These are phyloP conservation scores for Zygothrica quintamaculata DNA, from an alignment of 2,888 invertebrate species.

Conservation along the genomic window DNA sequence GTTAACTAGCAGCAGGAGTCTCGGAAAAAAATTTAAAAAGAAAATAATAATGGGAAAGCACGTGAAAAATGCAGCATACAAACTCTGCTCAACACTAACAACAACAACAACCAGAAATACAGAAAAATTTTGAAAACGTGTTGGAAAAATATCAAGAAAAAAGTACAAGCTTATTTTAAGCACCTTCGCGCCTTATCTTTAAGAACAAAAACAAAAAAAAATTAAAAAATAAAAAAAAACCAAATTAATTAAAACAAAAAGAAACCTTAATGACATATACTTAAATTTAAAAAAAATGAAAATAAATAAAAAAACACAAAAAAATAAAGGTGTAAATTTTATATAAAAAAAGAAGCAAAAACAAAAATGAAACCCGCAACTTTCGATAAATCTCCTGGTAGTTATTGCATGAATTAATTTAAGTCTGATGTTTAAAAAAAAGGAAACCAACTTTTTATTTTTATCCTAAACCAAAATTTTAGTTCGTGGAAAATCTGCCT, in stretches of 20 bases:
- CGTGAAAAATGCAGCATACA: conserved; percentile 41
- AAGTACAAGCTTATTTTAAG: conserved; percentile 90
- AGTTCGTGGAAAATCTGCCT: conserved; percentile 69
- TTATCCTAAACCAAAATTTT: conserved; percentile 40
- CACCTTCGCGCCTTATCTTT: conserved; percentile 91
- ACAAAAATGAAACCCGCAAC: conserved; percentile 51
- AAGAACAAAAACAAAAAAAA: conserved; percentile 84
- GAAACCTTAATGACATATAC: conserved; percentile 62
- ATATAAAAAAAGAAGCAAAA: conserved; percentile 67
- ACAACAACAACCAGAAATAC: conserved; percentile 65
- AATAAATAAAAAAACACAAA: conserved; percentile 53
- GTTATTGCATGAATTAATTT: conserved; percentile 64
- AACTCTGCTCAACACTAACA: conserved; percentile 41
- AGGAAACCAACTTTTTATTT: conserved; percentile 39
- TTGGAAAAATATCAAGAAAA: conserved; percentile 86
- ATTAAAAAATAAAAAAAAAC: conserved; percentile 57
- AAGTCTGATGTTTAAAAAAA: conserved; percentile 62
- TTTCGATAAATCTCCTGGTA: conserved; percentile 69
- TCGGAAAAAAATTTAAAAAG: conserved; percentile 38
- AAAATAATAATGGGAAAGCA: too few relatives aligned
- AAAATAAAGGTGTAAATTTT: conserved; percentile 65
- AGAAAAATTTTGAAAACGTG: conserved; percentile 81
- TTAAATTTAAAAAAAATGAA: conserved; percentile 73
- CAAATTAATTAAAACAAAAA: conserved; percentile 57
- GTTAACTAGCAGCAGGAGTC: conserved; percentile 49